These are phyloP conservation scores for Pristis pectinata DNA, from an alignment of 2,797 vertebrate species.

Conservation along the genomic window DNA sequence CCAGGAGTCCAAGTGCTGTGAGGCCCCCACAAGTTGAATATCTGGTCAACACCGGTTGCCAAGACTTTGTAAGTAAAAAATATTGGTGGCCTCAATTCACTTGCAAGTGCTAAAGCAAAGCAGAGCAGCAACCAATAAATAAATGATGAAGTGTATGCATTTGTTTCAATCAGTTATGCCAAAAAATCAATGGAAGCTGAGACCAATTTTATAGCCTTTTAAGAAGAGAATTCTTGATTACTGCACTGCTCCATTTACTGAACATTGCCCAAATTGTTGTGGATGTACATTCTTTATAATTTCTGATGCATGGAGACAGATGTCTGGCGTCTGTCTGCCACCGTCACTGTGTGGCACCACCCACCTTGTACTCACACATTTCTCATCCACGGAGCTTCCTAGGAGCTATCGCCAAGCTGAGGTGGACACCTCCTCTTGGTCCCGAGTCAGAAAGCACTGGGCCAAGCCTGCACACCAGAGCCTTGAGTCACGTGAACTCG, in stretches of 20 bases:
- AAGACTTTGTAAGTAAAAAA: not conserved
- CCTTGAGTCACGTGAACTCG: no score
- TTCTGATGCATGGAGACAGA: not conserved
- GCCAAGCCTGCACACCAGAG: no score
- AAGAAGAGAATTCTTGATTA: slow-evolving; percentile 3
- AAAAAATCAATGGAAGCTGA: not conserved
- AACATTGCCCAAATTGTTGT: not conserved
- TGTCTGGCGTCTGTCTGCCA: not conserved
- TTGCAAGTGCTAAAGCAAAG: not conserved
- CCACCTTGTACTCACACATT: not conserved
- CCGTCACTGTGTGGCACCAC: not conserved
- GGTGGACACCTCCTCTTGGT: not conserved
- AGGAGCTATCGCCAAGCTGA: not conserved
- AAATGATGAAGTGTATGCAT: slow-evolving; percentile 13
- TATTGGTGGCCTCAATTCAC: not conserved
- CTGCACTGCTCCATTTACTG: not conserved
- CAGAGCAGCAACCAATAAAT: not conserved
- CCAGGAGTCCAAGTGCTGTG: not conserved
- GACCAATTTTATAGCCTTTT: not conserved
- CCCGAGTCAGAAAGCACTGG: no score
- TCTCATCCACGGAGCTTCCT: not conserved
- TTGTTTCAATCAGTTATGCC: not conserved
- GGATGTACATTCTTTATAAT: no score
- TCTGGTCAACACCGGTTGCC: not conserved
- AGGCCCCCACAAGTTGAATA: not conserved